phyloP scores from a whole-genome alignment of 2,797 vertebrate genomes.

The Pseudochaenichthys georgianus region DNA sequence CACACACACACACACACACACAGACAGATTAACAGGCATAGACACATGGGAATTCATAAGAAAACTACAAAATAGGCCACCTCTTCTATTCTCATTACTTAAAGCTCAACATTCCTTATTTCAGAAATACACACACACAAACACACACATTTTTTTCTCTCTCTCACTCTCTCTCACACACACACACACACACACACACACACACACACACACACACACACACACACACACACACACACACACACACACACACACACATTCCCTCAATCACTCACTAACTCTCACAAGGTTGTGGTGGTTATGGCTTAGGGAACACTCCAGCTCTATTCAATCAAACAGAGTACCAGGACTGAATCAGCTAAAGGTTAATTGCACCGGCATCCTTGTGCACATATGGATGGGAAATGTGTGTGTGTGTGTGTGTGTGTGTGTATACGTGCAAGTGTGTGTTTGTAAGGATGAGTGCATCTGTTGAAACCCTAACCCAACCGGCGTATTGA shows the following conservation, averaged over 20 bases:
- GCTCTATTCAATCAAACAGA: slow-evolving; percentile 79
- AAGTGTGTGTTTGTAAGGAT: slow-evolving; percentile 56
- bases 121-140: slow-evolving; percentile 22
- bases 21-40: slow-evolving; percentile 31
- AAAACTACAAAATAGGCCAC: slow-evolving; percentile 39
- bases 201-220: slow-evolving; percentile 17
- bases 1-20: no score
- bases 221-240: slow-evolving; percentile 26
- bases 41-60: slow-evolving; percentile 36
- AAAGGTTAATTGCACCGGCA: slow-evolving; percentile 81
- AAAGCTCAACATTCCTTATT: slow-evolving; percentile 49
- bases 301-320: slow-evolving; percentile 79
- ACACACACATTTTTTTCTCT: neutral
- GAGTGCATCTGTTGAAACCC: slow-evolving; percentile 75
- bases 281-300: slow-evolving; percentile 71
- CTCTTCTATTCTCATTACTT: slow-evolving; percentile 33
- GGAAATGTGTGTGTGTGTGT: slow-evolving; percentile 48
- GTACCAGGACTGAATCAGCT: slow-evolving; percentile 76
- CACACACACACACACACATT: no score
- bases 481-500: slow-evolving; percentile 66
- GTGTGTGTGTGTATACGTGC: slow-evolving; percentile 23
- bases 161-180: neutral
- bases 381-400: slow-evolving; percentile 78
- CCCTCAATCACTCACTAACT: slow-evolving; percentile 43
- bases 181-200: no score